Base-by-base conservation (phyloP, 2,113 vertebrate species). In the Cinclus cinclus region DNA sequence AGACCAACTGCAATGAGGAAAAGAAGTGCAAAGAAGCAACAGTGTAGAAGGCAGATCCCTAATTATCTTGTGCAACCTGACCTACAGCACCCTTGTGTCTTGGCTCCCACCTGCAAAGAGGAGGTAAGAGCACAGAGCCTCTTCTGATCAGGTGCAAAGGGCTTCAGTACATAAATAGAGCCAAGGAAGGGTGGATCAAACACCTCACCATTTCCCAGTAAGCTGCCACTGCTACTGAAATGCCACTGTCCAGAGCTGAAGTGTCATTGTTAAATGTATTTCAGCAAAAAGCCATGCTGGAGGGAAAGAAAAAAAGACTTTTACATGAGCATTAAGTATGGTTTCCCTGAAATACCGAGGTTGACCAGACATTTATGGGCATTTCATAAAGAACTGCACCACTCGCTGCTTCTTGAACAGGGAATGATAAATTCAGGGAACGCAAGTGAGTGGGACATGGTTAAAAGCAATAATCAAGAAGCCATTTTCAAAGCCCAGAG, bases 391-490 rank as follows among this genome's bases (percentile, higher is more conserved):
- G 55, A 31, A 62, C 41, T 73, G 62, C 58, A 71, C 22, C 4
- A 63, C 59, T 83, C 56, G 50, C 39, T 89, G 80, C 21, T 49
- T 67, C 52, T 47, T 78, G n/a, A 86, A 58, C 18, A 37, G 35
- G 22, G 23, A 52, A 64, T 41, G 68, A 84, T 28, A 88, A 68
- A 90, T 68, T 64, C 80, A 71, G 55, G 80, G 70, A 46, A 71
- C 27, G 31, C 1, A 3, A 94, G 69, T 59, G 49, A 91, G 55
- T 68, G 28, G 50, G 33, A 78, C 73, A 55, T 56, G 67, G 62
- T 70, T 53, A 87, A 81, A 91, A 89, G 70, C 71, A 59, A 89
- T 60, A 94, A 81, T 59, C 50, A 78, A 60, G 86, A 92, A 91
- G 33, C 25, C 46, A 62, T 60, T 81, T 94, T 74, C 77, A 86